These are phyloP conservation scores for Helicolenus hilgendorfi DNA, from an alignment of 2,797 vertebrate species.

Conservation along the genomic window DNA sequence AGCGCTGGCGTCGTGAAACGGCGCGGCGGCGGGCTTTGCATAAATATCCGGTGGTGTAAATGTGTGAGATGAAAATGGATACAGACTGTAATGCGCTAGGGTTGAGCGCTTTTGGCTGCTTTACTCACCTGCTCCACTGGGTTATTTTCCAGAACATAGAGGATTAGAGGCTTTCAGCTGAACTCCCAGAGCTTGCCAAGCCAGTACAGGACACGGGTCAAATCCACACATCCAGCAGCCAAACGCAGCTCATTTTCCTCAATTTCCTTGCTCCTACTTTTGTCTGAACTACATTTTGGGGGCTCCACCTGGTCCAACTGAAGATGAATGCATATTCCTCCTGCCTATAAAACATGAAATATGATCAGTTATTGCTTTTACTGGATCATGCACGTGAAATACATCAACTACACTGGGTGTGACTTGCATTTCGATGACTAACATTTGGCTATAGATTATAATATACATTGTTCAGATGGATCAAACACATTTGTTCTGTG, in stretches of 20 bases:
- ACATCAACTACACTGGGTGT: conserved; percentile 43
- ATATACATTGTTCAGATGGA: conserved; percentile 46
- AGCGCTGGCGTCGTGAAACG: conserved; percentile 6
- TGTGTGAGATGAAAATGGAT: conserved; percentile 71
- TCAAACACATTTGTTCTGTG: conserved; percentile 44
- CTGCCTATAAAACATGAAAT: conserved; percentile 51
- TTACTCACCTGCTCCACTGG: conserved; percentile 62
- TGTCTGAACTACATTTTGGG: conserved; percentile 24
- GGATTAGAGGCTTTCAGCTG: conserved; percentile 57
- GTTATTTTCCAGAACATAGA: conserved; percentile 57
- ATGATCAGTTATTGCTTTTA: conserved; percentile 49
- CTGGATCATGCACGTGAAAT: conserved; percentile 43
- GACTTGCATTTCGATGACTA: conserved; percentile 42
- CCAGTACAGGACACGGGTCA: conserved; percentile 54
- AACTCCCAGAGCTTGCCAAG: conserved; percentile 48
- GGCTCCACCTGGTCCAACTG: conserved; percentile 23
- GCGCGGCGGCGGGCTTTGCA: background rate
- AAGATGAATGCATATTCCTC: conserved; percentile 49
- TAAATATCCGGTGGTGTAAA: conserved; percentile 51
- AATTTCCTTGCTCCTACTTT: conserved; percentile 49
- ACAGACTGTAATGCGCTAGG: conserved; percentile 56
- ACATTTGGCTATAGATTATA: conserved; percentile 47
- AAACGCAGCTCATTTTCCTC: conserved; percentile 54
- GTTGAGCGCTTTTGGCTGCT: conserved; percentile 52
- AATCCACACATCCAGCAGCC: conserved; percentile 47